phyloP scores from a whole-genome alignment of 2,113 vertebrate species.

The Suricata suricatta region DNA sequence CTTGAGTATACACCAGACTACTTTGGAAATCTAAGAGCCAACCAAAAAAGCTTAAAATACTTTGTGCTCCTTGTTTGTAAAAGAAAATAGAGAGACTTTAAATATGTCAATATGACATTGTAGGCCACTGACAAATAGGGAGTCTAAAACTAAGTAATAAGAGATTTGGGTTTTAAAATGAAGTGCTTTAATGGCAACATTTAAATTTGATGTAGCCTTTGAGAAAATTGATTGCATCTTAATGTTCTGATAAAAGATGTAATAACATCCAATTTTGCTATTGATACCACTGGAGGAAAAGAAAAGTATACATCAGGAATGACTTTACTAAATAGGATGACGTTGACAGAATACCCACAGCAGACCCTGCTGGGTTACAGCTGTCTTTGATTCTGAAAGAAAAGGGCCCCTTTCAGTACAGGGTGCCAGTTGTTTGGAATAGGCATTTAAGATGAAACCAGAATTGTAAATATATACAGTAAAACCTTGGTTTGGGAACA shows the following conservation, averaged over 20 bases:
- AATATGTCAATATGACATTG: background rate
- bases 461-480: background rate
- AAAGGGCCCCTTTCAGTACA: background rate
- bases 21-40: constrained; percentile 37
- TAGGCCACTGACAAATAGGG: background rate
- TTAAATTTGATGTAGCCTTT: background rate
- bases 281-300: background rate
- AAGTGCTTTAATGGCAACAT: background rate
- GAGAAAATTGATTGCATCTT: background rate
- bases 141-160: constrained; percentile 29
- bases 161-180: constrained; percentile 33
- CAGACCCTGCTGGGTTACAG: background rate
- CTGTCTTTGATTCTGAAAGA: background rate
- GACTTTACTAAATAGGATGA: background rate
- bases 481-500: too few relatives aligned
- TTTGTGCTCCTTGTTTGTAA: constrained; percentile 15
- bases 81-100: background rate
- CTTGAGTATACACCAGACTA: background rate
- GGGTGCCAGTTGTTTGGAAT: background rate
- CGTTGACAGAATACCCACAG: background rate
- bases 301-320: background rate
- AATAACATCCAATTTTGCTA: background rate
- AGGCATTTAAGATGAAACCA: constrained; percentile 37
- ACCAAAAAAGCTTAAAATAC: background rate
- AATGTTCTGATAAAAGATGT: background rate